phyloP scores from a whole-genome alignment of 92 coral and sea anemone genomes.

The Porites rus region DNA sequence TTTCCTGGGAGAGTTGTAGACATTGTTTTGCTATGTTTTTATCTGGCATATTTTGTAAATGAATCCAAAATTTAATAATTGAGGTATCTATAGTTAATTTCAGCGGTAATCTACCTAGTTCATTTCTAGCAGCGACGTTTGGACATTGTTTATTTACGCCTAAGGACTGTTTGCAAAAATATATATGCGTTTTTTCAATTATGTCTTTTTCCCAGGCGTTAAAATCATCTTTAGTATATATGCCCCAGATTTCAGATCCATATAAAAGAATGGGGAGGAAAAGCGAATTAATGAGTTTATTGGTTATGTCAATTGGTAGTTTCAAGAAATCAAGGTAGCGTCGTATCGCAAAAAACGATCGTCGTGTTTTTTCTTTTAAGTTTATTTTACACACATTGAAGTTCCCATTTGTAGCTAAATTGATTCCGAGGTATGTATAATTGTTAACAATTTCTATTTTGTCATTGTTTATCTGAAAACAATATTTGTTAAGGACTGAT shows the following conservation, averaged over 20 bases:
- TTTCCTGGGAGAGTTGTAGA: not conserved
- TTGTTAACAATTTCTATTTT: slow-evolving; percentile 13
- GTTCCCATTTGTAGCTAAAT: slow-evolving; percentile 5
- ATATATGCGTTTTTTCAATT: no score
- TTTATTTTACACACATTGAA: not conserved
- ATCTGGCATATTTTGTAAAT: not conserved
- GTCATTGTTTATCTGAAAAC: not conserved
- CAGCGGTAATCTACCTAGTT: not conserved
- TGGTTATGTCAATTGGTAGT: not conserved
- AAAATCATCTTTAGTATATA: not conserved
- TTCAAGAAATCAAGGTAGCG: not conserved
- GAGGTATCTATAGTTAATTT: not conserved
- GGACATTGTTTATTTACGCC: no score
- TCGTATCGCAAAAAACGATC: not conserved
- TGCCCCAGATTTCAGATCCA: not conserved
- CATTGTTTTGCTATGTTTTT: not conserved
- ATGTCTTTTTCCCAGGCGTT: not conserved
- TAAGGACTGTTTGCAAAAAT: no score
- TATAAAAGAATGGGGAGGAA: not conserved
- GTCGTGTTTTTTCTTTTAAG: not conserved
- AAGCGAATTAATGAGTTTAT: not conserved
- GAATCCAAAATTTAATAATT: no score
- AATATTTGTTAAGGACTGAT: slow-evolving; percentile 16
- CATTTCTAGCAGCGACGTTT: no score
- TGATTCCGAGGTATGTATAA: slow-evolving; percentile 20